These are phyloP conservation scores for Brachyrhaphis roseni DNA, from an alignment of 2,797 vertebrate genomes.

Conservation along the genomic window DNA sequence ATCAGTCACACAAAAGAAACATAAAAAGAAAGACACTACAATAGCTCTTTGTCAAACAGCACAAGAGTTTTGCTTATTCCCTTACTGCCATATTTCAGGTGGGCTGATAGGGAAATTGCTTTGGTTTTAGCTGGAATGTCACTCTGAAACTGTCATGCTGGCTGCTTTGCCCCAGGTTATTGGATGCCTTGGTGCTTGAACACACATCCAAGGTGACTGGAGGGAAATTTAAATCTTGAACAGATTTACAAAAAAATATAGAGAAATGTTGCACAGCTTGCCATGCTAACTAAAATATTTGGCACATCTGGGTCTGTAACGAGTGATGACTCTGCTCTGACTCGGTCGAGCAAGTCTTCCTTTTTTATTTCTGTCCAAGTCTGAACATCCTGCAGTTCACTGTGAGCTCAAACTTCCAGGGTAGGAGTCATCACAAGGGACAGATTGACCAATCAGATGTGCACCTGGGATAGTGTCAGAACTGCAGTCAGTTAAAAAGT, in stretches of 20 bases:
- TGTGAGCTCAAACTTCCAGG: background rate
- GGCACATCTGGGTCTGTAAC: background rate
- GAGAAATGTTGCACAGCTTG: background rate
- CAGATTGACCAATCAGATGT: background rate
- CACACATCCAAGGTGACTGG: background rate
- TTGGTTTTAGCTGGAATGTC: conserved; percentile 1
- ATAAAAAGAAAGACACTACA: background rate
- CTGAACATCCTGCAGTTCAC: background rate
- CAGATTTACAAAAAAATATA: background rate
- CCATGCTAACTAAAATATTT: background rate
- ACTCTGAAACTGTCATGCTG: conserved; percentile 1
- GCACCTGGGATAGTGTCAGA: background rate
- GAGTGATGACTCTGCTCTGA: background rate
- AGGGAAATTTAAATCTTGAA: background rate
- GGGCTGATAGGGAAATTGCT: background rate
- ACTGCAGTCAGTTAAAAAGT: background rate
- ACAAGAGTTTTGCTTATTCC: background rate
- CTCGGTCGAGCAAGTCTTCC: background rate
- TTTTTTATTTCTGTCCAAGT: background rate
- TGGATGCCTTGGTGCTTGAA: background rate
- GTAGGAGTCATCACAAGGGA: background rate
- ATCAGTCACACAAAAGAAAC: background rate
- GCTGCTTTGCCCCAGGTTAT: background rate
- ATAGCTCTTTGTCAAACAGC: background rate
- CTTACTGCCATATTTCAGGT: background rate